These are phyloP conservation scores for Drosophila seguyi DNA, from an alignment of 1,140 invertebrate species.

Conservation along the genomic window DNA sequence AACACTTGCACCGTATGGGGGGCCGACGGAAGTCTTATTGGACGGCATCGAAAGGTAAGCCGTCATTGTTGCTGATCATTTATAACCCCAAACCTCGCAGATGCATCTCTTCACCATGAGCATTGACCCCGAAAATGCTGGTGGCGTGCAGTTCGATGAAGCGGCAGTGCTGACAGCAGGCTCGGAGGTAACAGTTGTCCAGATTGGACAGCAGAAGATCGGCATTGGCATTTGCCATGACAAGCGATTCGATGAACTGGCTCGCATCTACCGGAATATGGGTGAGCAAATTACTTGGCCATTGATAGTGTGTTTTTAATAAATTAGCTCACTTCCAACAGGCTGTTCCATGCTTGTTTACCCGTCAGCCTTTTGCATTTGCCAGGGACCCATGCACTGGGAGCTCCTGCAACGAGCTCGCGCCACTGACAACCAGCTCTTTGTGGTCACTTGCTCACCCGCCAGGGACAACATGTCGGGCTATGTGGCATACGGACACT, in stretches of 20 bases:
- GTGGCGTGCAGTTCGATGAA: constrained; percentile 96
- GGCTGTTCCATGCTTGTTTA: constrained; percentile 94
- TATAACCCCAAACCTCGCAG: constrained; percentile 22
- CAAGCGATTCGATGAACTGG: constrained; percentile 95
- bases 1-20: constrained; percentile 97
- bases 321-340: constrained; percentile 54
- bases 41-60: constrained; percentile 89
- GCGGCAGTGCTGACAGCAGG: constrained; percentile 93
- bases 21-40: constrained; percentile 90
- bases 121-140: constrained; percentile 88
- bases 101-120: constrained; percentile 98
- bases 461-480: constrained; percentile 90
- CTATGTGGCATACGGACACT: constrained; percentile 96
- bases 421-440: constrained; percentile 95
- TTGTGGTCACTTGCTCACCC: constrained; percentile 90
- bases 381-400: constrained; percentile 97
- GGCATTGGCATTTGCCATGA: constrained; percentile 98
- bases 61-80: constrained; percentile 14
- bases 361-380: constrained; percentile 98
- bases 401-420: constrained; percentile 92
- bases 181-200: constrained; percentile 90
- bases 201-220: constrained; percentile 90
- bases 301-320: background rate
- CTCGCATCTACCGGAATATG: constrained; percentile 91
- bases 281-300: constrained; percentile 27